phyloP scores from a whole-genome alignment of 2,888 invertebrate species.

The Leptopilina myrica region DNA sequence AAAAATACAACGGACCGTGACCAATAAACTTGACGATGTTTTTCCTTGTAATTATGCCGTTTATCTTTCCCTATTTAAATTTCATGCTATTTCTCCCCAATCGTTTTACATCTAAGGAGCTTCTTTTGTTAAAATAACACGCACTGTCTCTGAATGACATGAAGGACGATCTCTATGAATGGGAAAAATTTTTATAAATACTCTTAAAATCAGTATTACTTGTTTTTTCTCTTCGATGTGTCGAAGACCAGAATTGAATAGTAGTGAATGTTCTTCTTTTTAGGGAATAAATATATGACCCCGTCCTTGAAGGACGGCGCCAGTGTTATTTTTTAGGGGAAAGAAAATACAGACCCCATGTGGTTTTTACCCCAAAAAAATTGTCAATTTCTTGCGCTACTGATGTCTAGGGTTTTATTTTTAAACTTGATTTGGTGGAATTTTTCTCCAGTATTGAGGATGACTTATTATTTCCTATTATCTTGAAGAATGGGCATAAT shows the following conservation, averaged over 20 bases:
- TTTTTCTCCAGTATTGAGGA: background rate
- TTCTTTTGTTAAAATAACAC: background rate
- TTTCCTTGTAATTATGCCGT: constrained; percentile 69
- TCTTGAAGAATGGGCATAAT: too few species aligned
- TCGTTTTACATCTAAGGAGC: constrained; percentile 41
- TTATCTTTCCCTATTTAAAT: constrained; percentile 54
- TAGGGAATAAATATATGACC: constrained; percentile 28
- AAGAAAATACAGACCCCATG: constrained; percentile 36
- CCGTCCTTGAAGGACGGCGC: constrained; percentile 33
- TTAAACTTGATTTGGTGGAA: background rate
- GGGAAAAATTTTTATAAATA: background rate
- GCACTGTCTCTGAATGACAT: background rate
- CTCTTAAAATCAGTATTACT: background rate
- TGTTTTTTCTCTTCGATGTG: background rate
- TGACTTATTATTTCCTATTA: too few species aligned
- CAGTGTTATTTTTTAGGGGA: constrained; percentile 27
- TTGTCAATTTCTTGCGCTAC: constrained; percentile 13
- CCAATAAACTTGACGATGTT: constrained; percentile 69
- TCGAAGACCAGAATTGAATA: background rate
- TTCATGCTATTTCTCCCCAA: constrained; percentile 53
- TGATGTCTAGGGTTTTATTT: background rate
- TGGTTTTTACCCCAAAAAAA: constrained; percentile 28
- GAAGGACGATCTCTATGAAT: background rate
- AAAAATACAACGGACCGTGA: constrained; percentile 45
- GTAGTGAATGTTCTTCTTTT: constrained; percentile 31